phyloP scores from a whole-genome alignment of 2,113 vertebrate species.

The Caranx melampygus region DNA sequence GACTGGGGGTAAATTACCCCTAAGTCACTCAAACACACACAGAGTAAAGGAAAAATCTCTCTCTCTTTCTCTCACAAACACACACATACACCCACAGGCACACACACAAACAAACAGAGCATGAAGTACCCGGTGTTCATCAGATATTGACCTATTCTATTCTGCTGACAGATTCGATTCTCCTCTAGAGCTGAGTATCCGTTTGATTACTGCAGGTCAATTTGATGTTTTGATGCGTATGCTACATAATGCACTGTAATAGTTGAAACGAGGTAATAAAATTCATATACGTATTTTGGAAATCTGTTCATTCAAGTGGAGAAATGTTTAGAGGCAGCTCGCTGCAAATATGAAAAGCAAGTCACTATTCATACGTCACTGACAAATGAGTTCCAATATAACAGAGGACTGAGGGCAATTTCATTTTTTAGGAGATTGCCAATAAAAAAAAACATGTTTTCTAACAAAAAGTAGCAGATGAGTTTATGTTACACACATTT shows the following conservation, averaged over 20 bases:
- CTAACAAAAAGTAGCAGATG: not conserved
- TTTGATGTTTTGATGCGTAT: conserved; percentile 10
- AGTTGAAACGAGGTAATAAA: not conserved
- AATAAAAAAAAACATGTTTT: not conserved
- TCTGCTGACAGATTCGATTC: conserved; percentile 5
- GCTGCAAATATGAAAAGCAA: not conserved
- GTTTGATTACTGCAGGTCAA: conserved; percentile 20
- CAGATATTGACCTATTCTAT: conserved; percentile 34
- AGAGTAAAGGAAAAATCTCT: conserved; percentile 11
- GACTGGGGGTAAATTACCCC: conserved; percentile 21
- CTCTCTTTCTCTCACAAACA: not conserved
- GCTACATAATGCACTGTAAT: not conserved
- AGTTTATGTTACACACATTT: not conserved
- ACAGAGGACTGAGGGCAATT: not conserved
- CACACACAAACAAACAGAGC: conserved; percentile 20
- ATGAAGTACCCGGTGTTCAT: conserved; percentile 8
- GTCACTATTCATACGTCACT: not conserved
- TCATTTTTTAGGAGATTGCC: not conserved
- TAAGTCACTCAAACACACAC: not conserved
- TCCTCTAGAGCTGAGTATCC: conserved; percentile 19
- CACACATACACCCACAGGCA: not conserved
- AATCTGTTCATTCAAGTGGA: not conserved
- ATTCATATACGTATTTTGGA: too few species aligned
- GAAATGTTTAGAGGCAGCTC: not conserved
- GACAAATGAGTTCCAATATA: not conserved